Evolutionary conservation across 1,140 invertebrate species (phyloP), one percentile per base, ranked within the genome.

Genomic region (Anastrepha obliqua): DNA sequence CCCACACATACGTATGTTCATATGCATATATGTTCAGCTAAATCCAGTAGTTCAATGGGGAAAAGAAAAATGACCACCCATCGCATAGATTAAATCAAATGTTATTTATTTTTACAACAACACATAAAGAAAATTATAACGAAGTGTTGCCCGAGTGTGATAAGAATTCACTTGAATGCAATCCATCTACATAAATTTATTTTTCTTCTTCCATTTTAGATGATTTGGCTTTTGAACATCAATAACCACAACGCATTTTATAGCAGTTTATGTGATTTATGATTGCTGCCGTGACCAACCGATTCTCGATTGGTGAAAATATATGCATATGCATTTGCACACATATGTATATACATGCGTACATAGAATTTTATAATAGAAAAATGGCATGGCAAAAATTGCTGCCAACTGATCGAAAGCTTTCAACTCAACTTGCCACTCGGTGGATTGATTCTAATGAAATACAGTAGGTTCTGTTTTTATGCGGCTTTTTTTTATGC

Each of bases 261-360:
- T 65, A 42, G 64, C 29, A 11, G 64, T 67, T 67, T 67, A 67
- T 39, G 20, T 67, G 64, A 67, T 67, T 67, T 67, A 67, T 67
- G 64, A 42, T 42, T 67, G 64, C 3, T 11, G 64, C 39, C 64
- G 39, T 67, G 64, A 67, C 64, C 64, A 67, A 67, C 9, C 29
- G 64, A 42, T 39, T 67, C 8, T 29, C n/a, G 4, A 2, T 64
- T 13, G n/a, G 62, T 20, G 29, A 29, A 29, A 29, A 29, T 29
- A 29, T 29, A 29, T 29, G 29, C 29, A 8, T 20, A 8, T 64
- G n/a, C n/a, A 8, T 4, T n/a, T 5, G 1, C 60, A 15, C 60
- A 62, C 60, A 62, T 13, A 62, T 4, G 1, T 1, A 39, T 1
- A 9, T 1, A 2, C n/a, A 64, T 8, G 29, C 29, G 2, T 9